Conservation (phyloP, 2,113 vertebrate species). For the Paralichthys olivaceus region DNA sequence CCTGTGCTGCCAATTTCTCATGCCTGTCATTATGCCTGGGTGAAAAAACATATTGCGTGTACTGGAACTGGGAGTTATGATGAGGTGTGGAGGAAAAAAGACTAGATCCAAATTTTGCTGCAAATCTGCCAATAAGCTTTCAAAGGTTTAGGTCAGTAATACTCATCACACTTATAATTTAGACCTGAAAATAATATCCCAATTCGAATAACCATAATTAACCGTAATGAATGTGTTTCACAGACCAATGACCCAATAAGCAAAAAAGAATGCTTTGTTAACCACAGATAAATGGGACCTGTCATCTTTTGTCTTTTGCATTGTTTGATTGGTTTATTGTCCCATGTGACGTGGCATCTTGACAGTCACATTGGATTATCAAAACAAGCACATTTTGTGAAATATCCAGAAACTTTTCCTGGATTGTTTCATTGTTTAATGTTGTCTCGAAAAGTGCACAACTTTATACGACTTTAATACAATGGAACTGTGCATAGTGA, state of each 20-base stretch:
- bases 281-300: conserved; percentile 7
- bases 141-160: neutral
- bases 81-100: neutral
- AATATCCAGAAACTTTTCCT: neutral
- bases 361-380: neutral
- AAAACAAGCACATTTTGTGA: neutral
- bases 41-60: neutral
- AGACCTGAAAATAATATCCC: neutral
- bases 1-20: neutral
- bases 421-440: neutral
- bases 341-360: neutral
- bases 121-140: neutral
- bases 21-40: neutral
- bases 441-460: neutral
- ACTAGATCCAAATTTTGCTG: neutral
- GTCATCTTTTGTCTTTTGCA: neutral
- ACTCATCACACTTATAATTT: neutral
- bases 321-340: neutral
- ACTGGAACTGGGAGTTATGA: neutral
- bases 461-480: neutral
- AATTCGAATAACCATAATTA: neutral
- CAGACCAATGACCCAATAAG: neutral
- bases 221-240: neutral
- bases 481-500: neutral
- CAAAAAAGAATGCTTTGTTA: conserved; percentile 6